A percentile compares a stretch with the other conserved stretches of the same genome.
These are phyloP conservation scores for Syngnathus floridae DNA, from an alignment of 2,113 vertebrate genomes.

Conservation along the genomic window DNA sequence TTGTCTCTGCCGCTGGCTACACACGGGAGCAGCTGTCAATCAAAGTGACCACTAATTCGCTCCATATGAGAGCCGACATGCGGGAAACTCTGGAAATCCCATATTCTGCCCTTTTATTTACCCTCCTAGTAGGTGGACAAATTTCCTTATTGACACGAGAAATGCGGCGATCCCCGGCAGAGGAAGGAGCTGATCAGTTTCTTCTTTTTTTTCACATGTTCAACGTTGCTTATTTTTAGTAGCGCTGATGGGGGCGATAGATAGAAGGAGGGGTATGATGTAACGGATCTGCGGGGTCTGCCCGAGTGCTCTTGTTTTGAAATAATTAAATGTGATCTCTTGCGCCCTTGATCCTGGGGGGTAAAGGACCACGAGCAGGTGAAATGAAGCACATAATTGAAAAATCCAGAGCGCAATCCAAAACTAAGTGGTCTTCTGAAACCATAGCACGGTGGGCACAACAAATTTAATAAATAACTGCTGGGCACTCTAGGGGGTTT, in stretches of 20 bases:
- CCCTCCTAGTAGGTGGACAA: conserved; percentile 66
- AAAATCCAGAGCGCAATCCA: conserved; percentile 76
- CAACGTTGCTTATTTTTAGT: conserved; percentile 39
- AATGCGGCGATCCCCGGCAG: conserved; percentile 41
- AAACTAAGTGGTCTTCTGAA: conserved; percentile 74
- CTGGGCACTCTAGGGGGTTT: conserved; percentile 59
- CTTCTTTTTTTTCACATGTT: conserved; percentile 30
- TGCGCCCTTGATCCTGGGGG: conserved; percentile 68
- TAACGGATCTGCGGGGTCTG: conserved; percentile 45
- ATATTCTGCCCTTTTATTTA: conserved; percentile 66
- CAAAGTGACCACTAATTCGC: conserved; percentile 60
- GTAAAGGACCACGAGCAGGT: conserved; percentile 71
- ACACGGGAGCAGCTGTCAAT: conserved; percentile 71
- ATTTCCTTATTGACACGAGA: conserved; percentile 67
- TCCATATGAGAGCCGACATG: conserved; percentile 64
- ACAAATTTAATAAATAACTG: conserved; percentile 79
- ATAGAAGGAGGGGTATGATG: conserved; percentile 37
- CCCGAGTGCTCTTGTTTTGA: conserved; percentile 64
- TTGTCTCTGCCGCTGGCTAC: conserved; percentile 56
- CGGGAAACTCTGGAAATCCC: conserved; percentile 63
- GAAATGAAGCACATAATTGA: conserved; percentile 80
- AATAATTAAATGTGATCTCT: conserved; percentile 73
- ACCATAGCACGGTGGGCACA: conserved; percentile 71
- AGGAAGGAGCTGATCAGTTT: conserved; percentile 32
- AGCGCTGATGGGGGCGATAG: conserved; percentile 31